Percentiles rank a stretch among this genome's conserved stretches.
These are phyloP conservation scores for Heteropelma amictum DNA, from an alignment of 2,888 invertebrate genomes.

Conservation along the genomic window DNA sequence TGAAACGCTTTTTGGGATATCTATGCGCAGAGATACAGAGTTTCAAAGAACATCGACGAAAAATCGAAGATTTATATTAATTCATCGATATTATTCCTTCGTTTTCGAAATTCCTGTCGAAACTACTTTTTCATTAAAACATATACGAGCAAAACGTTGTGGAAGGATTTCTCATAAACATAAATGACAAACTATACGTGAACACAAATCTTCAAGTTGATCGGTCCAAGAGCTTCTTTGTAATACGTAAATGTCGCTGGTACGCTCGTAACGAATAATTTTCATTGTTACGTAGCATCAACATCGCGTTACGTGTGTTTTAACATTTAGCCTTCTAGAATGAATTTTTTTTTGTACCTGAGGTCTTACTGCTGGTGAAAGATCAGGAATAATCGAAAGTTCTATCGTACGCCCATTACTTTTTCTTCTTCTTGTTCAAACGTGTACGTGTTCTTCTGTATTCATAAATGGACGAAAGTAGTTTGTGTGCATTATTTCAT, in stretches of 20 bases:
- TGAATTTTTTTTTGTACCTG: conserved; percentile 6
- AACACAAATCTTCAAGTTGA: neutral
- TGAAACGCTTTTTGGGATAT: too few species aligned
- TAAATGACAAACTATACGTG: neutral
- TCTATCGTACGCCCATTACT: conserved; percentile 2
- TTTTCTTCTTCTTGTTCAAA: too few species aligned
- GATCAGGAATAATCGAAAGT: conserved; percentile 52
- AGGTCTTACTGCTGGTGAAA: conserved; percentile 26
- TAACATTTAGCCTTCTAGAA: conserved; percentile 46
- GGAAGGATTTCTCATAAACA: neutral
- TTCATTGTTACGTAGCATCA: conserved; percentile 44
- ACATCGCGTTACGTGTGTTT: conserved; percentile 38
- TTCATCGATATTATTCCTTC: neutral
- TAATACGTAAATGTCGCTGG: conserved; percentile 52
- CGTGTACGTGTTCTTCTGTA: too few species aligned
- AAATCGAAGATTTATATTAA: neutral
- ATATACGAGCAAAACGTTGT: neutral
- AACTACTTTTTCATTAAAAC: neutral
- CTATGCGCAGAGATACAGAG: too few species aligned
- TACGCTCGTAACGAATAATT: conserved; percentile 44
- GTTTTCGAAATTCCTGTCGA: neutral
- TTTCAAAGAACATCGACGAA: neutral
- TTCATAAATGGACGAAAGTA: too few species aligned
- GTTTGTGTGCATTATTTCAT: too few species aligned
- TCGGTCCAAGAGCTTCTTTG: conserved; percentile 36